Evolutionary conservation across 1,140 invertebrate genomes (phyloP), one percentile per base, ranked within the genome.

Genomic region (Brachystomella parvula): DNA sequence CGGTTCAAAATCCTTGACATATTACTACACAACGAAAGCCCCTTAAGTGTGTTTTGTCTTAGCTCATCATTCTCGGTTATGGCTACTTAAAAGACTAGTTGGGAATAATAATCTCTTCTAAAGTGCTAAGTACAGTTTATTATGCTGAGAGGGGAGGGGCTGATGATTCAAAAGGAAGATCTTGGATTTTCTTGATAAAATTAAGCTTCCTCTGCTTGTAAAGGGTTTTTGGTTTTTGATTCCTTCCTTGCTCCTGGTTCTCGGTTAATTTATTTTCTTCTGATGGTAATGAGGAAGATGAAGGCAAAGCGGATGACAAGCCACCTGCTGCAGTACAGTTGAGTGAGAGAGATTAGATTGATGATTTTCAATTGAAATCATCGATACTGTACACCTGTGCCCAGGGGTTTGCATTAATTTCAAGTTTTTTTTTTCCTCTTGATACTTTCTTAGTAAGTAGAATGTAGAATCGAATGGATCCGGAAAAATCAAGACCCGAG

Each of bases 341-440:
- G n/a, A 44, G 9, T 44, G 9, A 12, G 9, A 44, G n/a, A 44
- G 9, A 9, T 44, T 44, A 44, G 39, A 44, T 44, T 44, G 39
- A 44, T 44, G 39, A 44, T 44, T 44, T 44, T 44, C 9, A 44
- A 12, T 44, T 9, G n/a, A 44, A 44, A 12, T n/a, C 39, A 44
- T 44, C 39, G 39, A 44, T 44, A 44, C 39, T n/a, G n/a, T n/a
- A 44, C 39, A 44, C 39, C 39, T 44, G 39, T 44, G n/a, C 39
- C 39, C 39, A 44, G n/a, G 39, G n/a, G 9, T 44, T 44, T 44
- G n/a, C n/a, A 12, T 44, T 44, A 44, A 12, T 44, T 12, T 44
- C n/a, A 12, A 44, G 9, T 44, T 44, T 44, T 44, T 12, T 44
- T 44, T 44, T n/a, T 44, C 9, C 39, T 9, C 39, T 44, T 44